Evolutionary conservation across 2,113 vertebrate species (phyloP).

Genomic region (Synchiropus splendidus): DNA sequence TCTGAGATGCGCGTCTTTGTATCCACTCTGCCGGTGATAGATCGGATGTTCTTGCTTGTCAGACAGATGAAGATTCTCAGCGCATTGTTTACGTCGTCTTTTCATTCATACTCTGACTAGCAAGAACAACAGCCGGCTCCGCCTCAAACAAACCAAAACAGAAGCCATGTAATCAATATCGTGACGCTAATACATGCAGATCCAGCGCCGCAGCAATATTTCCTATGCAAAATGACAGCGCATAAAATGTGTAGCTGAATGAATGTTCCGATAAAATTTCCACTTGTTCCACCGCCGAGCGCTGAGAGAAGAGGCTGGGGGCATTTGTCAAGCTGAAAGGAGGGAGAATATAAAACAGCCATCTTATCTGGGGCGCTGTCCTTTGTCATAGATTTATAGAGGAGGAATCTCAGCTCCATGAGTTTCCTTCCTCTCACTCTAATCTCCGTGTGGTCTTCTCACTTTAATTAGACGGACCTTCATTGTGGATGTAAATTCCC

Average conservation of each 20-base stretch:
- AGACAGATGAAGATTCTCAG: no score
- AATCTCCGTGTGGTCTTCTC: constrained; percentile 12
- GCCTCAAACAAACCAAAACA: no score
- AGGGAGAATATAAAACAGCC: constrained; percentile 52
- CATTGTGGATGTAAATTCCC: constrained; percentile 20
- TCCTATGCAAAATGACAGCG: no score
- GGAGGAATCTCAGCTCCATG: constrained; percentile 34
- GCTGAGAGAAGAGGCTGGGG: constrained; percentile 24
- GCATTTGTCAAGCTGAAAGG: constrained; percentile 49
- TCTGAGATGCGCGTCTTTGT: no score
- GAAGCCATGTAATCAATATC: no score
- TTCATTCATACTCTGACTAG: no score
- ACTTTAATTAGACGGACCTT: constrained; percentile 3
- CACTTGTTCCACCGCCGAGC: constrained; percentile 33
- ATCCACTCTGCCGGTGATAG: no score
- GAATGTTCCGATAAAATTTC: constrained; percentile 47
- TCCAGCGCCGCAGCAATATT: no score
- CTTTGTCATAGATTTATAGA: constrained; percentile 52
- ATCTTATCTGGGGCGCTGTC: constrained; percentile 40
- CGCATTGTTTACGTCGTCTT: no score
- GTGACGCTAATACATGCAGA: no score
- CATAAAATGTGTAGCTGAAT: constrained; percentile 18
- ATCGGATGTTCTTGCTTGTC: no score
- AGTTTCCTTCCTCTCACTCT: constrained; percentile 27
- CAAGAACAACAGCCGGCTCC: no score